Base-by-base conservation (phyloP, 2,888 invertebrate species). In the Ephialtes manifestator region DNA sequence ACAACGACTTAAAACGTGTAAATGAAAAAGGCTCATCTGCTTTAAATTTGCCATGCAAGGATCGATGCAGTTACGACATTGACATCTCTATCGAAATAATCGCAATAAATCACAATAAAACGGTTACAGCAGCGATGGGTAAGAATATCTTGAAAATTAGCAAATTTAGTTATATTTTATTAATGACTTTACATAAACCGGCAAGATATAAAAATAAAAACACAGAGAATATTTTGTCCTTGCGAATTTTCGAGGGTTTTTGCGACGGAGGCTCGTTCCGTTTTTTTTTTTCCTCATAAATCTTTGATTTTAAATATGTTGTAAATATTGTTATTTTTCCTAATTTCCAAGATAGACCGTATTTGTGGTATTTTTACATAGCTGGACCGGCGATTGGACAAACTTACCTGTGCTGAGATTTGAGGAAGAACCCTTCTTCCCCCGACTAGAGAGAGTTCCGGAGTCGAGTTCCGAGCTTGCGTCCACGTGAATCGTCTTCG, bases 401-500 rank as follows among this genome's bases (percentile, higher is more conserved):
- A 24, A 90, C 94, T 94, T 94, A 98, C 98, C 98, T 93, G 97
- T 96, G 87, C 94, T 94, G 83, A 98, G 96, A 94, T 97, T 98
- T 85, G 97, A 96, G 88, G 96, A 96, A 83, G 97, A 97, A 86
- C 98, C 97, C 92, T 97, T 97, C 92, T 97, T 97, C 80, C 96
- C 96, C 89, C 96, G 95, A 94, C 96, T 96, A 84, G 96, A 96
- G 87, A 97, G 95, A 94, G 96, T 96, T 84, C 97, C 97, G 92
- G 97, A 88, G 86, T 97, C 97, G 89, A 97, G 96, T 91, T 97
- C 97, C 72, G 97, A 96, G 76, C 97, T 96, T 91, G 97, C 96
- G 93, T 98, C 98, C 86, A 98, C 97, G 93, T 98, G 98, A 86
- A 98, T 98, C 60, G 98, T 98, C 95, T 98, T 98, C 71, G 98